Evolutionary conservation across 2,888 invertebrate genomes (phyloP).

Genomic region (Drosophila anomalata): DNA sequence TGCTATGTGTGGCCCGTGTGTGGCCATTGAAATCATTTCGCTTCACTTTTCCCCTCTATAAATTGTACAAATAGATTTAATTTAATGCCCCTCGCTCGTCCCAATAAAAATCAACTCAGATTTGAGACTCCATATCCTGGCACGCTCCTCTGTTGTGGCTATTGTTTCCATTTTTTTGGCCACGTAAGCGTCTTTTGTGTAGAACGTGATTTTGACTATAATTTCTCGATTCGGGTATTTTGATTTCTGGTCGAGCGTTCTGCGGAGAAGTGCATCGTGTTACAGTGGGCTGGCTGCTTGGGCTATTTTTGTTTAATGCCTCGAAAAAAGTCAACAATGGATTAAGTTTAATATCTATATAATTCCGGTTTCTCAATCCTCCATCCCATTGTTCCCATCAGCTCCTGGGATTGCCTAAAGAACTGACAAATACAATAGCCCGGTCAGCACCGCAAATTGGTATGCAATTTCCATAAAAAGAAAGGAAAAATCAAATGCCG

Average conservation of each 20-base stretch:
- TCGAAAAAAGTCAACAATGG: neutral
- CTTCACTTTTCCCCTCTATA: conserved; percentile 69
- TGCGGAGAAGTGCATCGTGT: neutral
- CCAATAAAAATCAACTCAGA: conserved; percentile 73
- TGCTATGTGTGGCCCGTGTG: conserved; percentile 13
- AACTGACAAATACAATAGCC: neutral
- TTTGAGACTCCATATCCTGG: conserved; percentile 35
- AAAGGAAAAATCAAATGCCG: conserved; percentile 34
- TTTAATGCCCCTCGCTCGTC: conserved; percentile 60
- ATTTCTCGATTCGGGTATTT: conserved; percentile 60
- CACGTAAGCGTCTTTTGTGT: conserved; percentile 75
- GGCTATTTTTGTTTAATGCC: neutral
- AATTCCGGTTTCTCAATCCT: too few relatives aligned
- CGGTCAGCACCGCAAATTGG: conserved; percentile 46
- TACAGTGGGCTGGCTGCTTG: neutral
- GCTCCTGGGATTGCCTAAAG: too few relatives aligned
- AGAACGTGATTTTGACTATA: conserved; percentile 75
- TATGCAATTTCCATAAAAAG: conserved; percentile 62
- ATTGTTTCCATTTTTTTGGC: conserved; percentile 65
- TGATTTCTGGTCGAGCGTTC: conserved; percentile 27
- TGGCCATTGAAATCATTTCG: conserved; percentile 65
- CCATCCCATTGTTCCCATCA: too few relatives aligned
- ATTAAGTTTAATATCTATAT: neutral
- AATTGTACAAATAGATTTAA: conserved; percentile 75
- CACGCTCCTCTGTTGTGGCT: conserved; percentile 25